Base-by-base conservation (phyloP, 2,888 invertebrate genomes). In the Gisinianus flammeolus region DNA sequence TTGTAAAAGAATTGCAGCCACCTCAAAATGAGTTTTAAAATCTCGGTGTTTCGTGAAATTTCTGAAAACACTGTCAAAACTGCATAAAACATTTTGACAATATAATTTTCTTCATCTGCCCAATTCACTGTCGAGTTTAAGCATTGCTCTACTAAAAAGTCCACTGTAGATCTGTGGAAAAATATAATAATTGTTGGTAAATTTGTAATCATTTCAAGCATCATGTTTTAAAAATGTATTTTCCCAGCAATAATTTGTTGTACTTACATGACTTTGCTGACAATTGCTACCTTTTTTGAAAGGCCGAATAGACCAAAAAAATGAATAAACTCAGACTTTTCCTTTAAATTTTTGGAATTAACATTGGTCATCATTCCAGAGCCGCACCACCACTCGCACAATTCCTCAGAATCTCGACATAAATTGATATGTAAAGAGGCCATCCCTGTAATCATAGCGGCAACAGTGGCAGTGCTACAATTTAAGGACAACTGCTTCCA, bases 311-410 rank as follows among this genome's bases (percentile, higher is more conserved):
- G 66, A 1, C 71, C 79, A 2, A 80, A 79, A 33, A 79, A 82
- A 56, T 83, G 81, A 64, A 83, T 77, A 24, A 80, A 77, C 33
- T 81, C 80, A 0, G 80, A 67, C 58, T 84, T 83, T n/a, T 82
- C 81, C 35, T 78, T 78, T 19, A 83, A n/a, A 5, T 75, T 74
- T 52, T 81, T 72, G 2, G 33, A 26, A 71, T 84, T 78, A 0
- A 33, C 62, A 24, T 79, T 73, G 0, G 35, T 44, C 80, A 83
- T 79, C 56, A 81, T 33, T n/a, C 71, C 77, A 0, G 31, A 16
- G 10, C 83, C 81, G 44, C 69, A 77, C 84, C 84, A 84, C 84
- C 84, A 84, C 2, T 70, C 54, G 28, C 67, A 62, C 33, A 84
- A 76, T 56, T 79, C 67, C 0, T 66, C 26, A 26, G 79, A 81